A percentile compares a stretch with the other conserved stretches of the same genome.
phyloP scores from a whole-genome alignment of 2,113 vertebrate species.

The Petroica traversi region DNA sequence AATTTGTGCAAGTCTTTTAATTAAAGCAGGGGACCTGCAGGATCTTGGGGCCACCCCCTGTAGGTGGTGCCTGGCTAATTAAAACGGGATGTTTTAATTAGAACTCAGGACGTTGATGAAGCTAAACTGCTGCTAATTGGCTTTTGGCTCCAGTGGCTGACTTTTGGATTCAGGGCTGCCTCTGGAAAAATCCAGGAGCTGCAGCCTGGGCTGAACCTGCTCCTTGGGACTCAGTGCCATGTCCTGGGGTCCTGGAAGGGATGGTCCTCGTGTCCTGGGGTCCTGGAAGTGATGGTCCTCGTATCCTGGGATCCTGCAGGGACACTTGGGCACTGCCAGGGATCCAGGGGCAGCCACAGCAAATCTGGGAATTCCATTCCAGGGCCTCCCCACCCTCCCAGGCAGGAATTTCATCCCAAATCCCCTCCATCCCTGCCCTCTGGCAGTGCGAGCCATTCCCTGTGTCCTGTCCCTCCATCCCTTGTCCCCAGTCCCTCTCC shows the following conservation, averaged over 20 bases:
- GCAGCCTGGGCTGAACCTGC: background rate
- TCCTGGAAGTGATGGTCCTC: too few species aligned
- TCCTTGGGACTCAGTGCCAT: fast-evolving
- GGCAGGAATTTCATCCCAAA: background rate
- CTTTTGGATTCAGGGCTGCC: background rate
- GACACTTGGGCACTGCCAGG: background rate
- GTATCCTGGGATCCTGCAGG: too few species aligned
- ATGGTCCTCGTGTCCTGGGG: too few species aligned
- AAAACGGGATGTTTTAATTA: conserved; percentile 51
- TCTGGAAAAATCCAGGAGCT: background rate
- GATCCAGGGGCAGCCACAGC: background rate
- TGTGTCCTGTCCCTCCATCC: background rate
- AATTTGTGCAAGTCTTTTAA: background rate
- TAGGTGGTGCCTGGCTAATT: background rate
- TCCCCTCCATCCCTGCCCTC: background rate
- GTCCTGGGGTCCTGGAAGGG: background rate
- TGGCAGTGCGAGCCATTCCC: background rate
- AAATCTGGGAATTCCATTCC: background rate
- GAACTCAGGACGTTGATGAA: conserved; percentile 3
- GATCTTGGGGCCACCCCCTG: background rate
- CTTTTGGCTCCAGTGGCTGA: background rate
- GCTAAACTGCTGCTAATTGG: conserved; percentile 24
- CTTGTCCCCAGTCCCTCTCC: background rate
- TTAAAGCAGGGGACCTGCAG: background rate
- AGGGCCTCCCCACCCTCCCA: fast-evolving